phyloP scores from a whole-genome alignment of 2,797 vertebrate species.

The Channallabes apus region DNA sequence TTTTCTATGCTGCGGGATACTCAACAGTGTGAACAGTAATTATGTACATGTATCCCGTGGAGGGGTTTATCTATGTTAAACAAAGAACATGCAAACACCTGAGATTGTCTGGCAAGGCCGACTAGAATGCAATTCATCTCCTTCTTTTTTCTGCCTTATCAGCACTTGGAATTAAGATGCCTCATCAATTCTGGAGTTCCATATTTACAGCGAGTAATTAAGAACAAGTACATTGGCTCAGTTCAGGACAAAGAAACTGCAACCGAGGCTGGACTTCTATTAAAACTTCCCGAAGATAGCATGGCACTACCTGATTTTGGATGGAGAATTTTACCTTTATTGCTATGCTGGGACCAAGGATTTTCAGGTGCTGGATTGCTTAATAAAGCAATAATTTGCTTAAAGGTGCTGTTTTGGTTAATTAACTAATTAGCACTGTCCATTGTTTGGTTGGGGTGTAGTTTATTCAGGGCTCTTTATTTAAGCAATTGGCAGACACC shows the following conservation, averaged over 20 bases:
- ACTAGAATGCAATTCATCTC: constrained; percentile 58
- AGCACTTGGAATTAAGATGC: constrained; percentile 71
- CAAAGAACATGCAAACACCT: constrained; percentile 28
- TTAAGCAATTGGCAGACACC: no score
- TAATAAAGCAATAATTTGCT: constrained; percentile 32
- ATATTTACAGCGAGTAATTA: constrained; percentile 76
- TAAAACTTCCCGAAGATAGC: constrained; percentile 45
- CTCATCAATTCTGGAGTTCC: constrained; percentile 68
- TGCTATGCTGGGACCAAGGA: constrained; percentile 1
- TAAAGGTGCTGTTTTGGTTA: constrained; percentile 14
- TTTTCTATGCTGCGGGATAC: constrained; percentile 37
- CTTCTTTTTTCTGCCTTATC: constrained; percentile 63
- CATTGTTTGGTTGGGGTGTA: not conserved
- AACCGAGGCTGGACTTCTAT: constrained; percentile 47
- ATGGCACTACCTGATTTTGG: constrained; percentile 7
- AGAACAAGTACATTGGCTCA: constrained; percentile 59
- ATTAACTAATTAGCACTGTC: constrained; percentile 15
- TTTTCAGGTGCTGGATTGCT: constrained; percentile 20
- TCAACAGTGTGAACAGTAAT: constrained; percentile 56
- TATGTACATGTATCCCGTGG: constrained; percentile 52
- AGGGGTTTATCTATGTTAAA: constrained; percentile 56
- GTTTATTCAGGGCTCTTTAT: not conserved
- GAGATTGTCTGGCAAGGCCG: constrained; percentile 51
- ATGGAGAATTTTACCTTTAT: constrained; percentile 12
- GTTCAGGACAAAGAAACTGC: constrained; percentile 57